Base-by-base conservation (phyloP, 2,797 vertebrate genomes). In the Lates japonicus region DNA sequence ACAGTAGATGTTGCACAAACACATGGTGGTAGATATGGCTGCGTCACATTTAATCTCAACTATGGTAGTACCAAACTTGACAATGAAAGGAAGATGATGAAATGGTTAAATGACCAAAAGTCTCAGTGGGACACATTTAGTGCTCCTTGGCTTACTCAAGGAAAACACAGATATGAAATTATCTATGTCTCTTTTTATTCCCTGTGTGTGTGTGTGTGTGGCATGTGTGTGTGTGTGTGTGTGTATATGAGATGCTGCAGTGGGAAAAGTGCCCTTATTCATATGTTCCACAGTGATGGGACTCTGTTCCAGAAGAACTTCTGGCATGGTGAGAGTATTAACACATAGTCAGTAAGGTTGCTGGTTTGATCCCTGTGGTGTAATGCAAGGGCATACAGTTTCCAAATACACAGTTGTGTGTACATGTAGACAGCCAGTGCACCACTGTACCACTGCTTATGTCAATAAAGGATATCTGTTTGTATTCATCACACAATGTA, bases 271-370 rank as follows among this genome's bases (percentile, higher is more conserved):
- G 93, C 97, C 19, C 93, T 99, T 70, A 94, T 92, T 1, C 97
- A 97, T 78, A 94, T 96, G 90, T 98, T 98, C 85, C 91, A 94
- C 70, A 97, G 94, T 3, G 97, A 99, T 6, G 97, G 97, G 0
- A 92, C 96, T 54, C 95, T 97, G 74, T 98, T 98, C 91, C 97
- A 96, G 93, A 99, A 98, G 93, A 99, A 97, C 92, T 99, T 99
- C 90, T n/a, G 98, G 94, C 4, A 93, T 99, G 96, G 98, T 99
- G 88, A 95, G 91, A 84, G 37, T 33, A 62, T 51, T 22, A 14
- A 57, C 11, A 33, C 25, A 1, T 1, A 16, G 10, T 44, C 11
- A 57, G 4, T 33, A 74, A 25, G 5, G 10, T 29, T 48, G 42
- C 54, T 25, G 11, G 7, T 62, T 66, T 49, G 19, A 70, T 42